phyloP scores from a whole-genome alignment of 2,113 vertebrate species.

The Pedetes capensis region DNA sequence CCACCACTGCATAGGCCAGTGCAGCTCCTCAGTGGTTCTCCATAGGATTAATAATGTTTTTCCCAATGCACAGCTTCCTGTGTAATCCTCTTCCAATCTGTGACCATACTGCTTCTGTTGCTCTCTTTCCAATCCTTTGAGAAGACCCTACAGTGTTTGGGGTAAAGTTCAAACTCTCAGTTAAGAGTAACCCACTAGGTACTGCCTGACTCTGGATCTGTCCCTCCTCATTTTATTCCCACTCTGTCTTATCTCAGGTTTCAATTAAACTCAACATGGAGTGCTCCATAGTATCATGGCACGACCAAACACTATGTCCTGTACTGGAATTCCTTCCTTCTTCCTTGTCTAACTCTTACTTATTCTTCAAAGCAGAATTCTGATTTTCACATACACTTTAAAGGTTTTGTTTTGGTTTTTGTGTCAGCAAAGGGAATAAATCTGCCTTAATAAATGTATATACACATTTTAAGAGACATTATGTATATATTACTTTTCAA shows the following conservation, averaged over 20 bases:
- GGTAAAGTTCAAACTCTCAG: background rate
- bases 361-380: background rate
- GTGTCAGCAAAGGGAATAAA: background rate
- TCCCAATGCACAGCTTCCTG: background rate
- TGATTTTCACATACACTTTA: background rate
- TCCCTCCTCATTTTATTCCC: background rate
- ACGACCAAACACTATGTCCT: background rate
- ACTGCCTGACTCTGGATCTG: background rate
- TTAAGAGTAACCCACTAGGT: background rate
- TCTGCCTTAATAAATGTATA: background rate
- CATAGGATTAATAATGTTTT: rapidly evolving
- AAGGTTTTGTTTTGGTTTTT: background rate
- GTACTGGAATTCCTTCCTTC: background rate
- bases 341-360: background rate
- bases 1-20: rapidly evolving
- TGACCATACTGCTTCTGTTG: too few species aligned
- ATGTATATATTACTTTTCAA: too few species aligned
- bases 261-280: background rate
- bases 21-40: background rate
- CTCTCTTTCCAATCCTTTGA: background rate
- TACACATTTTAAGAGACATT: too few species aligned
- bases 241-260: background rate
- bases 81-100: background rate
- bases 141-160: background rate
- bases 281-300: background rate